These are phyloP conservation scores for Trichopoda pennipes DNA, from an alignment of 2,888 invertebrate species.

Conservation along the genomic window DNA sequence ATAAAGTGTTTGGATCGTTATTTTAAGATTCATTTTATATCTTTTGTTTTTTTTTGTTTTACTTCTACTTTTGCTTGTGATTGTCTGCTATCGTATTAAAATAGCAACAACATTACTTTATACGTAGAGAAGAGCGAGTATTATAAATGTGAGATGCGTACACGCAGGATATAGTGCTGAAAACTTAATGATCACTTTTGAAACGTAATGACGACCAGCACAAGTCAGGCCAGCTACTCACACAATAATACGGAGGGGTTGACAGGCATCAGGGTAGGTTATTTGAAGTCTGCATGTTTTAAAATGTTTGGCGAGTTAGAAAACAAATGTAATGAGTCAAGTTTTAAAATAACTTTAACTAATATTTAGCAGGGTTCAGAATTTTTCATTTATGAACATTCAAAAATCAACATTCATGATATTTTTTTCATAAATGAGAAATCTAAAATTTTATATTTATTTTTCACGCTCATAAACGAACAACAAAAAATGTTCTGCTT, in stretches of 20 bases:
- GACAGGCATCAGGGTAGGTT: conserved; percentile 1
- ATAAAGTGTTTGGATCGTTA: conserved; percentile 29
- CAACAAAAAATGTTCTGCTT: too few relatives aligned
- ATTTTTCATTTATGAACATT: too few relatives aligned
- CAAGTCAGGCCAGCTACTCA: conserved; percentile 46
- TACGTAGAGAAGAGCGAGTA: conserved; percentile 6
- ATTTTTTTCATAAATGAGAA: too few relatives aligned
- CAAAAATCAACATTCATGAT: too few relatives aligned
- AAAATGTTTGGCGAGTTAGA: conserved; percentile 27
- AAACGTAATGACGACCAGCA: conserved; percentile 70
- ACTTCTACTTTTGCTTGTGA: too few relatives aligned
- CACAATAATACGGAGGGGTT: background rate
- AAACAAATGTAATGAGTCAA: conserved; percentile 48
- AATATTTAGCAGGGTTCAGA: too few relatives aligned
- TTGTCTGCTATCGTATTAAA: conserved; percentile 31
- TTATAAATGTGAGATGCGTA: conserved; percentile 45
- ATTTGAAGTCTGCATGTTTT: conserved; percentile 21
- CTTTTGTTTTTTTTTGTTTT: conserved; percentile 28
- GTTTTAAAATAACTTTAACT: conserved; percentile 29
- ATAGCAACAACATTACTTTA: background rate
- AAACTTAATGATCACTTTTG: conserved; percentile 72
- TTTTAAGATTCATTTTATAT: conserved; percentile 36
- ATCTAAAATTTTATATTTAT: too few relatives aligned
- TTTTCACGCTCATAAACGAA: too few relatives aligned
- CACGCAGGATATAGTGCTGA: conserved; percentile 71